Evolutionary conservation across 2,113 vertebrate genomes (phyloP), one percentile per base, ranked within the genome.

Genomic region (Urocynchramus pylzowi): DNA sequence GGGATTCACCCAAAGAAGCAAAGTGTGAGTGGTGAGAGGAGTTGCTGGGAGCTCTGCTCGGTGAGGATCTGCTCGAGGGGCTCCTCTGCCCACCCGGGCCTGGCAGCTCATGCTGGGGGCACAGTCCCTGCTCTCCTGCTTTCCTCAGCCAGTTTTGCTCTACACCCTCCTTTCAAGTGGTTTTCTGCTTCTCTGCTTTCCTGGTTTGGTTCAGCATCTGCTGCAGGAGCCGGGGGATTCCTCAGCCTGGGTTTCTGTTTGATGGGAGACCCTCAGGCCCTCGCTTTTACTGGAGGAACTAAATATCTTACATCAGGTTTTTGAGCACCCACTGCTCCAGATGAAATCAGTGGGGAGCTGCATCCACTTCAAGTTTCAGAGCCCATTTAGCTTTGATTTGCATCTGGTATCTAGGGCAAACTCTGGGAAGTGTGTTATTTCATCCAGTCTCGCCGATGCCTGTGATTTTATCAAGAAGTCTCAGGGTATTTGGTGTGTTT

Each of bases 321-420:
- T 47, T 42, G 83, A 93, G 92, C 86, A 88, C 92, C 94, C 75
- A 50, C 50, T 1, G 1, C 80, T 96, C 57, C 53, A 15, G 69
- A 63, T 23, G 78, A 75, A 84, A n/a, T 39, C 77, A 30, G n/a
- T 12, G 63, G 83, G 85, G 83, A 95, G 37, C 82, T 42, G 75
- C 24, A 7, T 17, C 26, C 56, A 41, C 78, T 82, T 82, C 65
- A 49, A 41, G 61, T 74, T 88, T 93, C 71, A 54, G 94, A 89
- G 76, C 79, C 83, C 68, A 11, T 69, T 93, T 88, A 84, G 83
- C 79, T 93, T 71, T 85, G 87, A 95, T 96, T 96, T 95, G 87
- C 69, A 76, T 73, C 77, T 91, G 84, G 84, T 82, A 91, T 93
- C 84, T 87, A 50, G 89, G 96, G 81, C 93, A 93, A 71, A 85